Evolutionary conservation across 2,113 vertebrate genomes (phyloP).

Genomic region (Myiozetetes cayanensis): DNA sequence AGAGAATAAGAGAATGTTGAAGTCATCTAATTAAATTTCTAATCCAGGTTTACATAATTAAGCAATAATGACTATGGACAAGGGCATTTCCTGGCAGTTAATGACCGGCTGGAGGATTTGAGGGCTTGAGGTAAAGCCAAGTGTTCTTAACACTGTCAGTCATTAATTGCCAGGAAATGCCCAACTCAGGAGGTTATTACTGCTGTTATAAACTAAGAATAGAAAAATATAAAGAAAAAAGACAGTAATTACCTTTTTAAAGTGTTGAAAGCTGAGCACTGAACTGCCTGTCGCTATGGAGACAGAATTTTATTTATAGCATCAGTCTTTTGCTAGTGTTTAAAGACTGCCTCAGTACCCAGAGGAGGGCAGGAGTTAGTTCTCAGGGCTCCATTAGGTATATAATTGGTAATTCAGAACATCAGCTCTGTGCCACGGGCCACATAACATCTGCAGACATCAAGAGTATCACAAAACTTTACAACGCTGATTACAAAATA

Average conservation of each 20-base stretch:
- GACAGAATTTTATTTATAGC: conserved; percentile 57
- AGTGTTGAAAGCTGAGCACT: conserved; percentile 58
- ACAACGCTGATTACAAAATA: conserved; percentile 74
- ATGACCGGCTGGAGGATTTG: conserved; percentile 60
- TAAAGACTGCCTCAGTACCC: conserved; percentile 55
- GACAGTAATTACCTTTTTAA: conserved; percentile 67
- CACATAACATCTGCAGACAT: conserved; percentile 75
- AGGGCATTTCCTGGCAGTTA: conserved; percentile 68
- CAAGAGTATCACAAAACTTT: conserved; percentile 74
- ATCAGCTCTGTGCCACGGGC: conserved; percentile 64
- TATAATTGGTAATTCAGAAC: conserved; percentile 74
- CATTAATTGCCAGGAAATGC: conserved; percentile 70
- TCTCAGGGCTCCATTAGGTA: conserved; percentile 59
- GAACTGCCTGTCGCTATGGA: conserved; percentile 42
- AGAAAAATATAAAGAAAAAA: conserved; percentile 69
- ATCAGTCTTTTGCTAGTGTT: conserved; percentile 51
- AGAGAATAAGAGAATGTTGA: conserved; percentile 18
- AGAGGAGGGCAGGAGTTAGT: conserved; percentile 48
- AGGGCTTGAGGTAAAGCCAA: conserved; percentile 67
- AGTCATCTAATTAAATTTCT: conserved; percentile 64
- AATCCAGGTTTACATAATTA: conserved; percentile 69
- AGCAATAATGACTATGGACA: conserved; percentile 52
- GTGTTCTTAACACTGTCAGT: conserved; percentile 65
- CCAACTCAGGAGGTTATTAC: conserved; percentile 67
- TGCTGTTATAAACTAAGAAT: conserved; percentile 68